These are phyloP conservation scores for Hydractinia symbiolongicarpus DNA, from an alignment of 30 jellyfish, hydroid and myxozoan genomes.

Conservation along the genomic window DNA sequence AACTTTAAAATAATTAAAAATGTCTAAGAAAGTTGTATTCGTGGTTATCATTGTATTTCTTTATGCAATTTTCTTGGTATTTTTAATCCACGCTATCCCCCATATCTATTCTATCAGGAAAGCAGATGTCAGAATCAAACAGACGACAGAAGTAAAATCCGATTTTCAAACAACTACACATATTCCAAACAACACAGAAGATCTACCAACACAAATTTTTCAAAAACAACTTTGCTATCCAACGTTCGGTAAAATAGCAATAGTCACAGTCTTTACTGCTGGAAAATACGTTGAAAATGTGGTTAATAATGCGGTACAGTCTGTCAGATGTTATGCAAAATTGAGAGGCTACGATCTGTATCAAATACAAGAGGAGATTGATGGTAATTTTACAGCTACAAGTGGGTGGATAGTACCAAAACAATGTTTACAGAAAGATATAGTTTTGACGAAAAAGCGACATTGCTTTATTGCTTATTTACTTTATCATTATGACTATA, in stretches of 20 bases:
- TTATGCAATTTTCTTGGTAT: too few relatives aligned
- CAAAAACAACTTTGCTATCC: background rate
- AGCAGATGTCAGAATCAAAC: too few relatives aligned
- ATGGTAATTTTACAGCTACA: background rate
- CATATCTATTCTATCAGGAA: too few relatives aligned
- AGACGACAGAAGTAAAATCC: too few relatives aligned
- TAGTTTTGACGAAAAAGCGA: background rate
- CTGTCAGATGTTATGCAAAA: conserved; percentile 20
- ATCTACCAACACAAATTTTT: too few relatives aligned
- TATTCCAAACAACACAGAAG: too few relatives aligned
- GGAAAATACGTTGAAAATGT: background rate
- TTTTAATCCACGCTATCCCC: too few relatives aligned
- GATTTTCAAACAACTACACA: too few relatives aligned
- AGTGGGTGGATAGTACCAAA: background rate
- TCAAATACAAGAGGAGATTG: background rate
- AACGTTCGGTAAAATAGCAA: background rate
- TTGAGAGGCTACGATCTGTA: conserved; percentile 16
- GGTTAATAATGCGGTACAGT: conserved; percentile 13
- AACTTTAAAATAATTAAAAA: too few relatives aligned
- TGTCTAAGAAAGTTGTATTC: too few relatives aligned
- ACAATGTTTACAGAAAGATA: background rate
- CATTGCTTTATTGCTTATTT: conserved; percentile 7
- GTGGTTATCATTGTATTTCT: too few relatives aligned
- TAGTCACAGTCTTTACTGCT: background rate
- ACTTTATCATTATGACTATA: background rate